Percentiles rank a stretch among this genome's conserved stretches.
These are phyloP conservation scores for Smittia aterrima DNA, from an alignment of 2,888 invertebrate genomes.

Conservation along the genomic window DNA sequence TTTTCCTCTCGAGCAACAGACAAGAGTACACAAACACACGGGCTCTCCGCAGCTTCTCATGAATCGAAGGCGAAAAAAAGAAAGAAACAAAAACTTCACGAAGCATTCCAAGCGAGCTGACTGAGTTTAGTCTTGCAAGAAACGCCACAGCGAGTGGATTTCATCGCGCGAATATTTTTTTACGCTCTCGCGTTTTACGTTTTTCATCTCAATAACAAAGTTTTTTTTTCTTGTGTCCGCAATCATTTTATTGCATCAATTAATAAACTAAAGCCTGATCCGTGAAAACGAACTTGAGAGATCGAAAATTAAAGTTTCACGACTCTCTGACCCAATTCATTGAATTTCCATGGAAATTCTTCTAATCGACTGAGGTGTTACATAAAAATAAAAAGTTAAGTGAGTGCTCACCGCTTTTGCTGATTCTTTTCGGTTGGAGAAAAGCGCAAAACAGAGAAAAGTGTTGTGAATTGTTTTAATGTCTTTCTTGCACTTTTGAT, in stretches of 20 bases:
- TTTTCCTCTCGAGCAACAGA: background rate
- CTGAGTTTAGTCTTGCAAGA: constrained; percentile 33
- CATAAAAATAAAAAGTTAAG: background rate
- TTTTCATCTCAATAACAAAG: background rate
- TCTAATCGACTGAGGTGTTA: constrained; percentile 10
- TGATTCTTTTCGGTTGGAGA: background rate
- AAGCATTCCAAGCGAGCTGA: constrained; percentile 17
- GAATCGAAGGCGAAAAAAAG: constrained; percentile 8
- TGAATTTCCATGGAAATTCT: background rate
- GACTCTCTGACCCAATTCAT: constrained; percentile 11
- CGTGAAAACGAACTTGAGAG: background rate
- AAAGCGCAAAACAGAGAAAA: background rate
- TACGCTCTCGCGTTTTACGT: background rate
- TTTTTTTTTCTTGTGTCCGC: background rate
- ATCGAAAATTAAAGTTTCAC: background rate
- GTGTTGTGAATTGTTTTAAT: constrained; percentile 6
- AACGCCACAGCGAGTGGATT: constrained; percentile 37
- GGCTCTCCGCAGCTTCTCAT: constrained; percentile 35
- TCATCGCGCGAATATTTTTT: constrained; percentile 27
- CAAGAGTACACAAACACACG: constrained; percentile 3
- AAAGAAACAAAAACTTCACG: constrained; percentile 3
- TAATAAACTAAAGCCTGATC: background rate
- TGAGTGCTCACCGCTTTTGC: background rate
- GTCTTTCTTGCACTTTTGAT: background rate
- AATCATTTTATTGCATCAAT: background rate